phyloP scores from a whole-genome alignment of 2,888 invertebrate species.

The Augochlorella aurata region DNA sequence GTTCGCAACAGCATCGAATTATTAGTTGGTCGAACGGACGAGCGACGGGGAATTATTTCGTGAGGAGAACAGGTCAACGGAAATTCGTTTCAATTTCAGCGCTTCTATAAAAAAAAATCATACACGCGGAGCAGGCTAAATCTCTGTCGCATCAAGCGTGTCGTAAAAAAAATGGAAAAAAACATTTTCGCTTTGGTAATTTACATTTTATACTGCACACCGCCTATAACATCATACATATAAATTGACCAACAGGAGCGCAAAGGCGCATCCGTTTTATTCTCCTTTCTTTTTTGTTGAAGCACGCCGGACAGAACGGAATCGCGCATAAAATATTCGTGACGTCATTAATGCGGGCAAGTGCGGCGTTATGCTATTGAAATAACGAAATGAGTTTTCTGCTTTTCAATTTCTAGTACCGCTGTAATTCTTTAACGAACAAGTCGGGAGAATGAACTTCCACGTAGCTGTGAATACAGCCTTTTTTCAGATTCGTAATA shows the following conservation, averaged over 20 bases:
- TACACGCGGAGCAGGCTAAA: background rate
- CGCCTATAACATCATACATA: background rate
- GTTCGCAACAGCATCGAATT: background rate
- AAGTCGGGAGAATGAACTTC: background rate
- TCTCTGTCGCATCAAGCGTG: constrained; percentile 16
- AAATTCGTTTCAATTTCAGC: constrained; percentile 35
- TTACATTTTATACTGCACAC: constrained; percentile 19
- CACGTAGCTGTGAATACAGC: background rate
- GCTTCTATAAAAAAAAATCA: constrained; percentile 16
- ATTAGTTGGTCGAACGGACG: background rate
- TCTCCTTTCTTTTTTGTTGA: background rate
- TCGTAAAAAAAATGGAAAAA: constrained; percentile 16
- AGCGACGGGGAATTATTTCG: background rate
- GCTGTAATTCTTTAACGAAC: background rate
- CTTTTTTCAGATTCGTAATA: too few relatives aligned
- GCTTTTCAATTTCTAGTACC: background rate
- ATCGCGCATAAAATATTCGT: constrained; percentile 5
- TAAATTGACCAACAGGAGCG: constrained; percentile 20
- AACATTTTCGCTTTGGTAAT: constrained; percentile 13
- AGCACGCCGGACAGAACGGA: background rate
- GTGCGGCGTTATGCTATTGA: background rate
- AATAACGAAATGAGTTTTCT: constrained; percentile 7
- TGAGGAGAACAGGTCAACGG: background rate
- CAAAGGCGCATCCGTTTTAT: background rate
- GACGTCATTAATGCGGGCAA: constrained; percentile 5